Percentiles rank a stretch among this genome's conserved stretches.
Conservation (phyloP, 2,888 invertebrate genomes). For the Lumbricus terrestris region DNA sequence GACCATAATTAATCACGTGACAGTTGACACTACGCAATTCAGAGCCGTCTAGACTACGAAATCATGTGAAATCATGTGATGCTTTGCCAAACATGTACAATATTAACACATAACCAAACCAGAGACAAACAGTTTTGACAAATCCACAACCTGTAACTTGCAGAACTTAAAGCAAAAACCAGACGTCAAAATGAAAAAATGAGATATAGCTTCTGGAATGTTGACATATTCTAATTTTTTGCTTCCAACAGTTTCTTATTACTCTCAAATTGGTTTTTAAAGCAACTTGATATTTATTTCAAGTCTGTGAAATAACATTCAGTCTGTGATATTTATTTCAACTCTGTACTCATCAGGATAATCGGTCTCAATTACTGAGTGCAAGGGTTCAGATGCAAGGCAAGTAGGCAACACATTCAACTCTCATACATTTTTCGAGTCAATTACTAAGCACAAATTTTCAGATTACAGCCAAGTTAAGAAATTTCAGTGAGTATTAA, state of each 20-base stretch:
- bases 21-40: not conserved
- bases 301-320: too few relatives aligned
- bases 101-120: not conserved
- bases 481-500: too few relatives aligned
- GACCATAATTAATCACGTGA: not conserved
- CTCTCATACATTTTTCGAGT: too few relatives aligned
- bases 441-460: too few relatives aligned
- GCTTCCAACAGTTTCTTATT: not conserved
- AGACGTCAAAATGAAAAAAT: not conserved
- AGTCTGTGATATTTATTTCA: too few relatives aligned
- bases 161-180: not conserved
- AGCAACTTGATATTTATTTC: too few relatives aligned
- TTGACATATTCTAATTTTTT: not conserved
- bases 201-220: not conserved
- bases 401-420: too few relatives aligned
- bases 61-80: not conserved
- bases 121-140: not conserved
- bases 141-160: not conserved
- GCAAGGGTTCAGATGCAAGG: not conserved
- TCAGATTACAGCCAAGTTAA: too few relatives aligned
- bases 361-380: not conserved
- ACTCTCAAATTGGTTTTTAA: not conserved
- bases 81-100: not conserved
- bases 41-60: not conserved
- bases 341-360: too few relatives aligned